These are phyloP conservation scores for Calidris pugnax DNA, from an alignment of 2,113 vertebrate genomes.

Conservation along the genomic window DNA sequence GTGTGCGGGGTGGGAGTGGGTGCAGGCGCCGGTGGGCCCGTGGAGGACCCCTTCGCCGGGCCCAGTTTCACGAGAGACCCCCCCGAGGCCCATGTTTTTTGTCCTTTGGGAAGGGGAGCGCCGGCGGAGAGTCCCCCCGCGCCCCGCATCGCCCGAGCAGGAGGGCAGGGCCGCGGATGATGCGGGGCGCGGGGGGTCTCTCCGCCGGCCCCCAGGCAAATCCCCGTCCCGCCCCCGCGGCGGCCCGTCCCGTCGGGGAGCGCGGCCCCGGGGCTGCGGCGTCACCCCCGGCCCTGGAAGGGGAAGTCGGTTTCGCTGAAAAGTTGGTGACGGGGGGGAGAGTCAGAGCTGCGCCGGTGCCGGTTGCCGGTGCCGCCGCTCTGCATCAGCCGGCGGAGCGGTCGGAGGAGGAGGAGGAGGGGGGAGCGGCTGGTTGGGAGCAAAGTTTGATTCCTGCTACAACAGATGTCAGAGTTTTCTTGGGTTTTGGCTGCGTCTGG, in stretches of 20 bases:
- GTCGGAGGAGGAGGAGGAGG: not conserved
- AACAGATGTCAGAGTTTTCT: slow-evolving; percentile 78
- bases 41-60: not conserved
- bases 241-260: not conserved
- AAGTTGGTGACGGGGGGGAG: slow-evolving; percentile 17
- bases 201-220: not conserved
- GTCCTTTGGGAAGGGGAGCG: not conserved
- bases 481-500: slow-evolving; percentile 81
- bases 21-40: not conserved
- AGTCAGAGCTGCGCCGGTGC: not conserved
- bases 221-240: not conserved
- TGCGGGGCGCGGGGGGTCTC: not conserved
- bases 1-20: not conserved
- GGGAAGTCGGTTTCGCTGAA: slow-evolving; percentile 23
- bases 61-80: not conserved
- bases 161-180: not conserved
- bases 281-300: not conserved
- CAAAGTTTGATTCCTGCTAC: slow-evolving; percentile 63
- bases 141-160: not conserved
- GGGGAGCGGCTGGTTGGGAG: not conserved
- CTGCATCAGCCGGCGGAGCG: not conserved
- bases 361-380: not conserved
- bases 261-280: not conserved
- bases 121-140: not conserved
- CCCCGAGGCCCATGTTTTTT: not conserved